Evolutionary conservation across 2,113 vertebrate genomes (phyloP), one percentile per base, ranked within the genome.

Genomic region (Platysternon megacephalum): DNA sequence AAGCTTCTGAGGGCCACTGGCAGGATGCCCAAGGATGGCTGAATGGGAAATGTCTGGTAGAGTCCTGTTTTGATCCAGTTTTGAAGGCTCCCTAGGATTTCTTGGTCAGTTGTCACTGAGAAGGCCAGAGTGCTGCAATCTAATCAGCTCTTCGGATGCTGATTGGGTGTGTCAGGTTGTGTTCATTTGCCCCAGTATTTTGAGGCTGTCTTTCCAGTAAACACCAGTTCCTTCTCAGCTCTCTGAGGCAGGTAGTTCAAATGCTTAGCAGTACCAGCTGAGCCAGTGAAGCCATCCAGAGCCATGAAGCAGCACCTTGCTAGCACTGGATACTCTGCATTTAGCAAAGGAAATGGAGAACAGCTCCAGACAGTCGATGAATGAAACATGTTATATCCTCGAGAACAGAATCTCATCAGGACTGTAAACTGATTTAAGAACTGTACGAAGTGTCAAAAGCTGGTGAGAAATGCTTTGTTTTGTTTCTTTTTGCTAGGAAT

Each of bases 401-500:
- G 11, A 35, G 49, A 78, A 78, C 74, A 46, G 72, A 44, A 44
- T 78, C 74, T 14, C 42, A 28, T 65, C 53, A 24, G 42, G 17
- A 13, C 26, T 79, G 49, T 29, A 48, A 42, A 39, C 42, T 56
- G 65, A 11, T 94, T 92, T 84, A 19, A 91, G 76, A 53, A 21
- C 35, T 88, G 35, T 65, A 88, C 26, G 0, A 0, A 91, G 95
- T 91, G 28, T 82, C 84, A 84, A 91, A 88, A 1, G 1, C 11
- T 87, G 24, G 29, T 88, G 53, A 85, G 82, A 96, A 87, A 49
- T 86, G 2, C 26, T 51, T 89, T 58, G 29, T 91, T n/a, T 79
- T 94, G 7, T 96, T 79, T 44, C 61, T 98, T 95, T 96, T 88
- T 91, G 86, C 22, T 93, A 99, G 99, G 99, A 79, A 94, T 98